Evolutionary conservation across 2,888 invertebrate genomes (phyloP).

Genomic region (Xestia rhomboidea): DNA sequence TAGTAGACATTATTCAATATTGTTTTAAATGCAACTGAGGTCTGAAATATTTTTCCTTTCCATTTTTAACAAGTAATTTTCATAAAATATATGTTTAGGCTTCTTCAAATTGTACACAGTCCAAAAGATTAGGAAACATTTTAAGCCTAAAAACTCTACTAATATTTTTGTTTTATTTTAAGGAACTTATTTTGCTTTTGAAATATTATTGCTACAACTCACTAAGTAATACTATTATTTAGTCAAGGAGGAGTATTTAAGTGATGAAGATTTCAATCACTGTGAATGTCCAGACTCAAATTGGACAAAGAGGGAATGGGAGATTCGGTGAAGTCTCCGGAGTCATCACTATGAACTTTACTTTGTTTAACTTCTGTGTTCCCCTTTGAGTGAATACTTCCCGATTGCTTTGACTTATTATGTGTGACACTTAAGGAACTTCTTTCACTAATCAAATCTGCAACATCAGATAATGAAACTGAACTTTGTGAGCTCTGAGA

Average conservation of each 20-base stretch:
- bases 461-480: conserved; percentile 86
- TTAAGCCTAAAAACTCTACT: conserved; percentile 25
- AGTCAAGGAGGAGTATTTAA: conserved; percentile 21
- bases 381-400: conserved; percentile 67
- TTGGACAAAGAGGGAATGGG: conserved; percentile 87
- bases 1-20: not conserved
- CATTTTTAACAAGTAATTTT: conserved; percentile 16
- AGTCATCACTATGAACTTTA: conserved; percentile 81
- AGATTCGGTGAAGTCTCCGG: conserved; percentile 86
- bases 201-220: conserved; percentile 56
- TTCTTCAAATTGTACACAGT: conserved; percentile 35
- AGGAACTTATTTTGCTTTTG: conserved; percentile 58
- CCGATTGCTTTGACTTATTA: conserved; percentile 67
- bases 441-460: conserved; percentile 86
- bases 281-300: conserved; percentile 87
- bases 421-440: conserved; percentile 73
- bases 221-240: conserved; percentile 33
- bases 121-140: conserved; percentile 26
- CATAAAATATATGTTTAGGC: conserved; percentile 31
- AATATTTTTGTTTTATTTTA: conserved; percentile 26
- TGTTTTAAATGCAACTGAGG: conserved; percentile 44
- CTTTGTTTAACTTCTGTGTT: conserved; percentile 68
- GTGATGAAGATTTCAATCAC: conserved; percentile 74
- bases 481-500: conserved; percentile 84
- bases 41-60: conserved; percentile 18